Percentiles rank a stretch among this genome's conserved stretches.
Conservation (phyloP, 2,888 invertebrate genomes). For the Sussaba pulchella region DNA sequence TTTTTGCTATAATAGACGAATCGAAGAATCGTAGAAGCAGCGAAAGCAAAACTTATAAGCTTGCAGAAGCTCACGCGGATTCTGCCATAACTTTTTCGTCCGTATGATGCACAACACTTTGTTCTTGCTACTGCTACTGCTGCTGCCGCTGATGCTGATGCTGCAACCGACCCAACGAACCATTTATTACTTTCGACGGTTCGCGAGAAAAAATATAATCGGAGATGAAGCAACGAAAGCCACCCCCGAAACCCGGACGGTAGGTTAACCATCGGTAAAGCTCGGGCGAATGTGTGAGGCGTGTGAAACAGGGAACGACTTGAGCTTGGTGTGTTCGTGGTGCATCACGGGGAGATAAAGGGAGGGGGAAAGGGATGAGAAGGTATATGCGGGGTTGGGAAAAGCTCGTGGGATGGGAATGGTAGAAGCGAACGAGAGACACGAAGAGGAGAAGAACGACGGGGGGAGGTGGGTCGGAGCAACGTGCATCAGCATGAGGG, state of each 20-base stretch:
- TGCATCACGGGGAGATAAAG: conserved; percentile 14
- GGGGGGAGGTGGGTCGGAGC: conserved; percentile 23
- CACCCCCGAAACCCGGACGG: neutral
- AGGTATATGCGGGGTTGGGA: neutral
- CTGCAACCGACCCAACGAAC: neutral
- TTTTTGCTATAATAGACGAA: conserved; percentile 35
- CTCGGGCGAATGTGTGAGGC: neutral
- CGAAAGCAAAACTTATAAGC: neutral
- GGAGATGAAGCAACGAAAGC: conserved; percentile 27
- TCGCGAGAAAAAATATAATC: conserved; percentile 56
- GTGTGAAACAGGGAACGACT: neutral
- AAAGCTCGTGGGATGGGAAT: conserved; percentile 13
- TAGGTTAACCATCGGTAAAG: neutral
- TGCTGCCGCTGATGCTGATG: conserved; percentile 42
- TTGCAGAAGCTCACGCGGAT: neutral
- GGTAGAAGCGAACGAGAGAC: neutral
- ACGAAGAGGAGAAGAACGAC: conserved; percentile 1
- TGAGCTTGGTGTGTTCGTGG: conserved; percentile 8
- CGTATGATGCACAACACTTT: neutral
- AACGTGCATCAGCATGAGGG: conserved; percentile 31
- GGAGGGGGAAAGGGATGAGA: too few relatives aligned
- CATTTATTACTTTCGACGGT: conserved; percentile 65
- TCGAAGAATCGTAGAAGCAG: conserved; percentile 24
- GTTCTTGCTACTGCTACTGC: conserved; percentile 37
- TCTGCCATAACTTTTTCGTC: conserved; percentile 38